Conservation (phyloP, 2,797 vertebrate species). For the Characodon lateralis region DNA sequence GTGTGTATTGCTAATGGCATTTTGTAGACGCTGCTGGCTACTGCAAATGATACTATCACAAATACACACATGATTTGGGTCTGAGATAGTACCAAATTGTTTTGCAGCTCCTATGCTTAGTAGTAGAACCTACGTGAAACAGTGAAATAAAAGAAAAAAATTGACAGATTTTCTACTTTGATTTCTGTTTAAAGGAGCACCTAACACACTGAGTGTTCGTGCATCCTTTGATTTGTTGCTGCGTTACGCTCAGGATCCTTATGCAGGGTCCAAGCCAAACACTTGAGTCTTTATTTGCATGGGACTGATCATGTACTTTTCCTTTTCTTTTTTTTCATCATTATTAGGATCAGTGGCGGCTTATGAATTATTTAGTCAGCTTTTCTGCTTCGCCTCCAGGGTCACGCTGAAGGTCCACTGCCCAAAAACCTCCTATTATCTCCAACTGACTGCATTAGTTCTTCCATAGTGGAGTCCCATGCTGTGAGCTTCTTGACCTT, state of each 20-base stretch:
- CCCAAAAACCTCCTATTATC: slow-evolving; percentile 75
- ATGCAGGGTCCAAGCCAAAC: slow-evolving; percentile 28
- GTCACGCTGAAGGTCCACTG: slow-evolving; percentile 74
- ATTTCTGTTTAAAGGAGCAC: slow-evolving; percentile 45
- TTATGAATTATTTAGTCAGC: slow-evolving; percentile 77
- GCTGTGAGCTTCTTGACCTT: slow-evolving; percentile 68
- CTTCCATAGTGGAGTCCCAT: slow-evolving; percentile 40
- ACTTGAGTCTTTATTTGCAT: slow-evolving; percentile 58
- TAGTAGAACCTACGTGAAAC: slow-evolving; percentile 40
- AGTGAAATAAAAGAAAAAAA: slow-evolving; percentile 36
- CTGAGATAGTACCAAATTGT: slow-evolving; percentile 43
- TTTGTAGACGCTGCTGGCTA: slow-evolving; percentile 17
- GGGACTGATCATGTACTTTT: slow-evolving; percentile 50
- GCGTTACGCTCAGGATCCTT: slow-evolving; percentile 17
- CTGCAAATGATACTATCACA: slow-evolving; percentile 25
- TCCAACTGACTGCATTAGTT: slow-evolving; percentile 69
- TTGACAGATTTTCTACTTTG: slow-evolving; percentile 50
- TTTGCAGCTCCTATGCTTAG: slow-evolving; percentile 40
- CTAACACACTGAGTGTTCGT: neutral
- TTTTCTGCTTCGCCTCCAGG: slow-evolving; percentile 66
- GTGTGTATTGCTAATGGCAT: slow-evolving; percentile 4
- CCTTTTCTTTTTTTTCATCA: slow-evolving; percentile 54
- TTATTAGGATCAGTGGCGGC: slow-evolving; percentile 75
- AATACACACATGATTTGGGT: slow-evolving; percentile 43
- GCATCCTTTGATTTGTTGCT: slow-evolving; percentile 44